These are phyloP conservation scores for Lissocephala sabroskyi DNA, from an alignment of 2,888 invertebrate species.

Conservation along the genomic window DNA sequence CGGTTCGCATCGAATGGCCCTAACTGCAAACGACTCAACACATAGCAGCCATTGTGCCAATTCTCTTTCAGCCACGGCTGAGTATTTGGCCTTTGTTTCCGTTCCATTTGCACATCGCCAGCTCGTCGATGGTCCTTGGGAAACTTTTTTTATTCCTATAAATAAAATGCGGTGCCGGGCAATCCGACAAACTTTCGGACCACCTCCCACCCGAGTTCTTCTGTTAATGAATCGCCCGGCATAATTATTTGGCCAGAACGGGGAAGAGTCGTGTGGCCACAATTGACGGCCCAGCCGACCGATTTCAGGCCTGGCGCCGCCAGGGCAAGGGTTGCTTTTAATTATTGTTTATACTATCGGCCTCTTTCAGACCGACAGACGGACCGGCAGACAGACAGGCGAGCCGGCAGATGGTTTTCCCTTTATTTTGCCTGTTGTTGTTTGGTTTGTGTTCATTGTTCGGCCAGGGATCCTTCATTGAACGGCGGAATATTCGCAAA, in stretches of 20 bases:
- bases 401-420: no score
- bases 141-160: constrained; percentile 2
- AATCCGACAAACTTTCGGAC: constrained; percentile 25
- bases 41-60: neutral
- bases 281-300: neutral
- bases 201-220: constrained; percentile 28
- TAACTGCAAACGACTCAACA: neutral
- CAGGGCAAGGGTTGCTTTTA: constrained; percentile 45
- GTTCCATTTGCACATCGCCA: neutral
- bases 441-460: neutral
- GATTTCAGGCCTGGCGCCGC: neutral
- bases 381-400: no score
- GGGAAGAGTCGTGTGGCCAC: constrained; percentile 8
- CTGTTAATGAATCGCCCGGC: constrained; percentile 52
- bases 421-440: constrained; percentile 7
- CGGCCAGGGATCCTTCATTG: no score
- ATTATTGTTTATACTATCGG: constrained; percentile 52
- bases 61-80: no score
- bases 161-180: neutral
- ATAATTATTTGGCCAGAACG: constrained; percentile 41
- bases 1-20: neutral
- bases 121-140: no score
- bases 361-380: constrained; percentile 8
- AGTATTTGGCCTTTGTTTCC: neutral
- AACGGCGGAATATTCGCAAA: constrained; percentile 27